Percentiles rank a stretch among this genome's conserved stretches.
phyloP scores from a whole-genome alignment of 2,888 invertebrate genomes.

The Sarcophaga caerulescens region DNA sequence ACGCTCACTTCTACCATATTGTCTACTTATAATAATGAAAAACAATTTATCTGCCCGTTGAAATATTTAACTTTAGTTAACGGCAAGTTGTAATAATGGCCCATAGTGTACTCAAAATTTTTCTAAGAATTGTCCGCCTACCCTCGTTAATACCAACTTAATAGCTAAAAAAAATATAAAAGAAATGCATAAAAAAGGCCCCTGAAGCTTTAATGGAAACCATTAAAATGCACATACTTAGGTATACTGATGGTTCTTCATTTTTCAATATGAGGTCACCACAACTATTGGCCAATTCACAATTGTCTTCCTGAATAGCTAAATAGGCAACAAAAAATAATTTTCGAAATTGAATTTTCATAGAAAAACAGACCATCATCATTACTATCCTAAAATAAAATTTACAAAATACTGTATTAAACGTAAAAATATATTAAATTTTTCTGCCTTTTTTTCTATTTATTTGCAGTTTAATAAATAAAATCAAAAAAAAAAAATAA shows the following conservation, averaged over 20 bases:
- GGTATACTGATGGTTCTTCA: not conserved
- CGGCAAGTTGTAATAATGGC: too few species aligned
- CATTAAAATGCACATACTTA: conserved; percentile 59
- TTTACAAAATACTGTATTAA: not conserved
- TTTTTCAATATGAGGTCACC: conserved; percentile 54
- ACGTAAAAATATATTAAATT: not conserved
- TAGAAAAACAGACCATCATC: not conserved
- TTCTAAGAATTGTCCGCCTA: not conserved
- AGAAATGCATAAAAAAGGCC: not conserved
- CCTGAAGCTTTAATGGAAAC: conserved; percentile 56
- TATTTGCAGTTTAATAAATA: conserved; percentile 43
- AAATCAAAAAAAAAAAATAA: conserved; percentile 29
- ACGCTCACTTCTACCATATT: too few species aligned
- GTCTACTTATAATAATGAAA: too few species aligned
- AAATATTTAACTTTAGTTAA: too few species aligned
- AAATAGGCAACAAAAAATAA: not conserved
- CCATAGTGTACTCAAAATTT: too few species aligned
- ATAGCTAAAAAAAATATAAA: conserved; percentile 4
- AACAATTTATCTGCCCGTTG: too few species aligned
- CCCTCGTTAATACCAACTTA: conserved; percentile 10
- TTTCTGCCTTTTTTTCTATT: not conserved
- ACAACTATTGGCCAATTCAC: conserved; percentile 12
- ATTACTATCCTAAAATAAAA: not conserved
- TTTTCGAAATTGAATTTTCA: not conserved
- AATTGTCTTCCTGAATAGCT: conserved; percentile 32